These are phyloP conservation scores for Eptesicus fuscus DNA, from an alignment of 2,113 vertebrate genomes.

Conservation along the genomic window DNA sequence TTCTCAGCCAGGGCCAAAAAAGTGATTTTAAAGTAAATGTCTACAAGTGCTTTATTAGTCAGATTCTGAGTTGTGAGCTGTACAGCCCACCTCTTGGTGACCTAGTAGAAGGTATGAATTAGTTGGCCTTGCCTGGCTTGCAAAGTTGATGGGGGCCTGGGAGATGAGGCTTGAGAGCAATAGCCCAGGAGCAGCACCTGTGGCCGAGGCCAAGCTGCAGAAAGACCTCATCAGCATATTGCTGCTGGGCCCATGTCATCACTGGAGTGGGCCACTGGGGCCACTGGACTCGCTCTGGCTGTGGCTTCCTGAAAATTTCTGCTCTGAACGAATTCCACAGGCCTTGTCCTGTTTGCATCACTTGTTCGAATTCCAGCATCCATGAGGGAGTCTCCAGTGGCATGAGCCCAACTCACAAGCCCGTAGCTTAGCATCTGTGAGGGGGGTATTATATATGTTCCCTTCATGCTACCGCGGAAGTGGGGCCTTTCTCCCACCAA, in stretches of 20 bases:
- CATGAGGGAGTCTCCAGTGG: background rate
- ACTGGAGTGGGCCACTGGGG: background rate
- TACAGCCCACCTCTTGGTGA: background rate
- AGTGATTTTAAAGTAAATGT: background rate
- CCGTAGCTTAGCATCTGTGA: background rate
- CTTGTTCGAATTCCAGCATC: background rate
- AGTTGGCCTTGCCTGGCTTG: background rate
- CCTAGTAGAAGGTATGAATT: accelerated
- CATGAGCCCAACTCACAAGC: background rate
- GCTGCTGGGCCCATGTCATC: background rate
- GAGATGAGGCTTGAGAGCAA: background rate
- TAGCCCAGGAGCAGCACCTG: accelerated
- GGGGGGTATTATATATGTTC: background rate
- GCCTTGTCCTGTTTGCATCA: background rate
- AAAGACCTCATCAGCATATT: accelerated
- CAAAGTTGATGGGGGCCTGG: accelerated
- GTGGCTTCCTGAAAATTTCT: background rate
- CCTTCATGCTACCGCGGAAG: background rate
- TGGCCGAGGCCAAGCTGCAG: background rate
- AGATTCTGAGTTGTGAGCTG: background rate
- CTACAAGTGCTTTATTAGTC: background rate
- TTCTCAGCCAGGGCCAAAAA: background rate
- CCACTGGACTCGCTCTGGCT: background rate
- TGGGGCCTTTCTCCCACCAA: background rate
- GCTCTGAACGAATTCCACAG: background rate